Evolutionary conservation across 2,113 vertebrate genomes (phyloP), one percentile per base, ranked within the genome.

Genomic region (Okapia johnstoni): DNA sequence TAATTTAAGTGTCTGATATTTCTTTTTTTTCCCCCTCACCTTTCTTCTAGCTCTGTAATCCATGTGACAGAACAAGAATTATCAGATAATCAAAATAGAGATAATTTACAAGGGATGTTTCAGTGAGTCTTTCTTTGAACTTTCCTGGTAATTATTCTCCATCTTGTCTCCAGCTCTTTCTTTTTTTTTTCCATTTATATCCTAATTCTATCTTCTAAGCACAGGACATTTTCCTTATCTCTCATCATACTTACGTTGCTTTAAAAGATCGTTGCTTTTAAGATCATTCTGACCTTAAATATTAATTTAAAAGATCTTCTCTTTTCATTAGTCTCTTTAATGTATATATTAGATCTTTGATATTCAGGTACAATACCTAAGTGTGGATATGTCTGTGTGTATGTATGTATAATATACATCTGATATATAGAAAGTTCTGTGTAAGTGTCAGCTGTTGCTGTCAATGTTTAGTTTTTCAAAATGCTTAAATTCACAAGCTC

Each of bases 1-100:
- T 98, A 97, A 96, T 98, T 97, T 98, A 96, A 98, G n/a, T 88
- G 96, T 63, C 61, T 97, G 28, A 70, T 98, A 95, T 95, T 97
- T 96, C 36, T 88, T 89, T 94, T 89, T 94, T 73, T 80, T 54
- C 15, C 17, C 36, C 3, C 43, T 95, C 81, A 60, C 50, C 66
- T 90, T 96, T 98, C 43, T 94, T 98, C 93, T 33, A 73, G 77
- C 36, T 96, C 93, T 87, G 12, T 97, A 77, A 97, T 76, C n/a
- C 63, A 76, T 84, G 36, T 97, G 92, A 94, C 63, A 97, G 83
- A 88, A 95, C 26, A 94, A 97, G 93, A 97, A 89, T 50, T 50
- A 93, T 93, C 61, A 97, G 28, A 85, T 28, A 94, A 92, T 86
- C 79, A 96, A 97, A 89, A 73, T 11, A 96, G 9, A 85, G 52